These are phyloP conservation scores for Asobara japonica DNA, from an alignment of 1,140 invertebrate species.

Conservation along the genomic window DNA sequence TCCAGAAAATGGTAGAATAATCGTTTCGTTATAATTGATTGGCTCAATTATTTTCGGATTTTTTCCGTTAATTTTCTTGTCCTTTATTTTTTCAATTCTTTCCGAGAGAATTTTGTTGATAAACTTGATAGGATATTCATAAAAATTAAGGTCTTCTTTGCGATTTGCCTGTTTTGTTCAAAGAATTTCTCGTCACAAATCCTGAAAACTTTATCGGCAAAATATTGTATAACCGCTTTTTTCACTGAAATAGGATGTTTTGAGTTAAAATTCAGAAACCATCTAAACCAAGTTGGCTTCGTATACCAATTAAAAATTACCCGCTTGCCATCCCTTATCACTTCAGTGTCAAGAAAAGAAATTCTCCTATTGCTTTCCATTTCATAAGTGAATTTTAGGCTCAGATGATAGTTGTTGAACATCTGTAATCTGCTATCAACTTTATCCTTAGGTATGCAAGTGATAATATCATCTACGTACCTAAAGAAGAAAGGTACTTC, in stretches of 20 bases:
- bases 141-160: no score
- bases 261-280: slow-evolving; percentile 20
- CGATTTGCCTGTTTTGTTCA: no score
- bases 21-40: no score
- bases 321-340: neutral
- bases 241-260: neutral
- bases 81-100: no score
- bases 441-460: slow-evolving; percentile 12
- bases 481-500: neutral
- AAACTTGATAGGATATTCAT: no score
- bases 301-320: slow-evolving; percentile 21
- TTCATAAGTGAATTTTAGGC: slow-evolving; percentile 29
- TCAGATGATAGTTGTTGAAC: slow-evolving; percentile 24
- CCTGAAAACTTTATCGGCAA: no score
- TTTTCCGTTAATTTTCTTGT: no score
- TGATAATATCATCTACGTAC: slow-evolving; percentile 30
- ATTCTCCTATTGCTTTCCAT: slow-evolving; percentile 18
- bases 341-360: slow-evolving; percentile 21
- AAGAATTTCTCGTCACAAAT: no score
- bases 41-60: no score
- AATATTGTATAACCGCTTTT: no score
- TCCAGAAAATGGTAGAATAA: no score
- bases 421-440: neutral
- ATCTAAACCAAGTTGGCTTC: slow-evolving; percentile 22
- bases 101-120: no score